Evolutionary conservation across 1,140 invertebrate species (phyloP), one percentile per base, ranked within the genome.

Genomic region (Triops cancriformis): DNA sequence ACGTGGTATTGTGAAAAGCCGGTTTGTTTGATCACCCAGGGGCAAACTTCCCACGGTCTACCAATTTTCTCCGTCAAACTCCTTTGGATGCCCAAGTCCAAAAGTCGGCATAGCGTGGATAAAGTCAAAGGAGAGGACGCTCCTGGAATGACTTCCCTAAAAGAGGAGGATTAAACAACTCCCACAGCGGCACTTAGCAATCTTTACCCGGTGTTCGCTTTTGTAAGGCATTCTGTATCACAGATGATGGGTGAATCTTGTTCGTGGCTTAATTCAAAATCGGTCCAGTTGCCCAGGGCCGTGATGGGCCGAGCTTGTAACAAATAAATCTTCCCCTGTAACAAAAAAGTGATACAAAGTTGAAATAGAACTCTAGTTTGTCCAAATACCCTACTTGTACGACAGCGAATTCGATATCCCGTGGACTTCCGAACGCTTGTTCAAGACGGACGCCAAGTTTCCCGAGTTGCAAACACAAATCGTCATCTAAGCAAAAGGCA

Each of bases 341-440:
- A 37, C 6, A 23, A 26, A 75, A 14, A 74, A 76, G 2, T 26
- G 75, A 76, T n/a, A 76, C 28, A 64, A 73, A 42, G 26, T 9
- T 0, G 27, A 1, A 75, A 74, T 75, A 14, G 6, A 78, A 41
- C 14, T 23, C 26, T 0, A 75, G 28, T 10, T 42, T 14, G 43
- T 79, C 5, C 12, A 27, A 73, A 74, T 73, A 7, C 31, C 18
- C 80, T 82, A 89, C 89, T 81, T 87, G 83, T 31, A 81, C 80
- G 73, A 90, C 82, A 11, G 90, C 90, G 88, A 90, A 94, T 85
- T 95, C 93, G 45, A 94, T 89, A 83, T 95, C 93, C 80, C 92
- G 86, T 0, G 89, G 86, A 10, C 85, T 85, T 10, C 89, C 89
- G 85, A 91, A 93, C 18, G 87, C 81, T 43, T 86, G 81, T 81